Evolutionary conservation across 2,113 vertebrate species (phyloP).

Genomic region (Actinemys pallida): DNA sequence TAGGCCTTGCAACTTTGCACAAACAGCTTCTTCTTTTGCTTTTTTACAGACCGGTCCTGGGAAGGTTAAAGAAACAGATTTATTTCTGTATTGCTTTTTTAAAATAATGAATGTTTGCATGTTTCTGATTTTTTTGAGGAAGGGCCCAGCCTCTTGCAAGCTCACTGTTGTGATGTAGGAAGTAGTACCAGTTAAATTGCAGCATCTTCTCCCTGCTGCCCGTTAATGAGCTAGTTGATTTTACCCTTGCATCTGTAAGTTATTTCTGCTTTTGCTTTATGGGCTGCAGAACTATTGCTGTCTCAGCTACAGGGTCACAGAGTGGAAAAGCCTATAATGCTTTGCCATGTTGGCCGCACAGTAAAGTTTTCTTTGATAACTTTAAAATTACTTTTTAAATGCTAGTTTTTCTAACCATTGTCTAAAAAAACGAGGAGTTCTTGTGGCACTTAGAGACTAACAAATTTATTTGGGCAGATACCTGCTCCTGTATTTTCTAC

Average conservation of each 20-base stretch:
- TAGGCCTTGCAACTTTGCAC: constrained; percentile 9
- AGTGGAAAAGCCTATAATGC: constrained; percentile 26
- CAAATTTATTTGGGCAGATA: too few relatives aligned
- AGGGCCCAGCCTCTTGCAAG: constrained; percentile 38
- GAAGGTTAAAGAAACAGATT: constrained; percentile 31
- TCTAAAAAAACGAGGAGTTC: background rate
- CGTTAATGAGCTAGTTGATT: constrained; percentile 40
- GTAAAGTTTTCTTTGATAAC: constrained; percentile 41
- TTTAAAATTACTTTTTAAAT: constrained; percentile 49
- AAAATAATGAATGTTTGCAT: constrained; percentile 12
- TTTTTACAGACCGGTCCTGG: background rate
- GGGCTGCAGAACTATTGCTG: background rate
- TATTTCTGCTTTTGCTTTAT: constrained; percentile 26
- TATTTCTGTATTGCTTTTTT: constrained; percentile 14
- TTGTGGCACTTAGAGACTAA: too few relatives aligned
- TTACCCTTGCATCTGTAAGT: background rate
- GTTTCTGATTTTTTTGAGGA: constrained; percentile 19
- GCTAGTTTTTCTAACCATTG: constrained; percentile 48
- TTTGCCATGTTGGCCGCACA: constrained; percentile 30
- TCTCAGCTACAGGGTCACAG: background rate
- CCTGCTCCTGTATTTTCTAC: too few relatives aligned
- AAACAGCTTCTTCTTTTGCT: background rate
- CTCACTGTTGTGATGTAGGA: constrained; percentile 32
- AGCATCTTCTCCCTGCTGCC: constrained; percentile 6
- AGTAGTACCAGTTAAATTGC: constrained; percentile 31